Conservation (phyloP, 1,140 invertebrate species). For the Listronotus bonariensis region DNA sequence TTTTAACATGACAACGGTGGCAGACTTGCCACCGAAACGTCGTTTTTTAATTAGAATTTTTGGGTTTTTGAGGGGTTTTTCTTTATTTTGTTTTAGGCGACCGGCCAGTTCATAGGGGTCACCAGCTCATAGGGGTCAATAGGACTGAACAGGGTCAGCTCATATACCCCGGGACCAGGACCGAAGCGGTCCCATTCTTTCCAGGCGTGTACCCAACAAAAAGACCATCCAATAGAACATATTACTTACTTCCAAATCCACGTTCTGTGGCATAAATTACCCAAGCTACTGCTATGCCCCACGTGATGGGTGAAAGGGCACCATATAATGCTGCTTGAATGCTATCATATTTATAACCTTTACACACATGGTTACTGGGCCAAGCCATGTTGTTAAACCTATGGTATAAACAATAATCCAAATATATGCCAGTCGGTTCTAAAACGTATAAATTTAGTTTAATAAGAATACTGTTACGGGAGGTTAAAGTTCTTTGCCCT, state of each 20-base stretch:
- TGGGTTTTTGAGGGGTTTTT: too few species aligned
- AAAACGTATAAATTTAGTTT: constrained; percentile 14
- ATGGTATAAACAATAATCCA: constrained; percentile 30
- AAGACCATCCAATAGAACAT: too few species aligned
- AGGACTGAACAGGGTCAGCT: too few species aligned
- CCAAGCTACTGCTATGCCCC: constrained; percentile 35
- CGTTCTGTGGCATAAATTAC: constrained; percentile 36
- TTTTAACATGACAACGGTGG: too few species aligned
- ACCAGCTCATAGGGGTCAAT: too few species aligned
- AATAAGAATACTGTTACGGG: constrained; percentile 3
- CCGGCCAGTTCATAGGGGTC: too few species aligned
- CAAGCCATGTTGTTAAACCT: constrained; percentile 33
- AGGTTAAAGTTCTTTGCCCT: not conserved
- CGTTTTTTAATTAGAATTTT: too few species aligned
- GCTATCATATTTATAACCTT: constrained; percentile 38
- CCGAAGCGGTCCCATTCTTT: too few species aligned
- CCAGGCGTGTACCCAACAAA: too few species aligned
- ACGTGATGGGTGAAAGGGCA: constrained; percentile 42
- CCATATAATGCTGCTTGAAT: constrained; percentile 37
- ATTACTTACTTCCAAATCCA: constrained; percentile 34
- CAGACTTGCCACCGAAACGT: too few species aligned
- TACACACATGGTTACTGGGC: constrained; percentile 33
- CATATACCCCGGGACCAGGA: too few species aligned
- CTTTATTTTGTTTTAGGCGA: too few species aligned
- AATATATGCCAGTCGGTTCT: constrained; percentile 19